Percentiles rank a stretch among this genome's conserved stretches.
These are phyloP conservation scores for Phaedon cochleariae DNA, from an alignment of 2,888 invertebrate species.

Conservation along the genomic window DNA sequence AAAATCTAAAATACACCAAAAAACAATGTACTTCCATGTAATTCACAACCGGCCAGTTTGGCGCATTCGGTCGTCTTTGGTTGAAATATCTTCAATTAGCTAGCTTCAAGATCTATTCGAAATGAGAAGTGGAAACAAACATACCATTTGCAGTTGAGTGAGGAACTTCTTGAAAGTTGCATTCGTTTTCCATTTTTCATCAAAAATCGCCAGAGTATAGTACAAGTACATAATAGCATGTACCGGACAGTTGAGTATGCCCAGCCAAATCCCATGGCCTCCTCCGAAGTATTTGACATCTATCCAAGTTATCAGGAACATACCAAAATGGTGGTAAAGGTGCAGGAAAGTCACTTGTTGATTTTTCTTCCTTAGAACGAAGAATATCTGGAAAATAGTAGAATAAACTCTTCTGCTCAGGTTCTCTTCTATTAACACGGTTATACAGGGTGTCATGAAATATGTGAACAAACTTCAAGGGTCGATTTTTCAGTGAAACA, in stretches of 20 bases:
- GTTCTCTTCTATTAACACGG: too few species aligned
- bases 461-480: too few species aligned
- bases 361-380: slow-evolving; percentile 90
- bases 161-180: slow-evolving; percentile 82
- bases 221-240: slow-evolving; percentile 86
- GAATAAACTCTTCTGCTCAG: too few species aligned
- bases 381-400: slow-evolving; percentile 74
- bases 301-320: slow-evolving; percentile 95
- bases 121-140: slow-evolving; percentile 4
- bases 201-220: slow-evolving; percentile 79
- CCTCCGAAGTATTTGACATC: slow-evolving; percentile 83
- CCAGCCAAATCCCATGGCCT: slow-evolving; percentile 76
- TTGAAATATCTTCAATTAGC: too few species aligned
- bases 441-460: too few species aligned
- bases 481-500: too few species aligned
- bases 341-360: slow-evolving; percentile 90
- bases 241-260: slow-evolving; percentile 77
- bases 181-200: slow-evolving; percentile 71
- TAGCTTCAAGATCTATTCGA: too few species aligned
- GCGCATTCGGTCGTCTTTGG: too few species aligned
- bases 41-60: too few species aligned
- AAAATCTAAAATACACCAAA: too few species aligned
- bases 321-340: slow-evolving; percentile 93
- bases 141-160: slow-evolving; percentile 82
- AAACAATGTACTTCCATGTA: too few species aligned